Evolutionary conservation across 1,140 invertebrate species (phyloP).

Genomic region (Anagrus nilaparvatae): DNA sequence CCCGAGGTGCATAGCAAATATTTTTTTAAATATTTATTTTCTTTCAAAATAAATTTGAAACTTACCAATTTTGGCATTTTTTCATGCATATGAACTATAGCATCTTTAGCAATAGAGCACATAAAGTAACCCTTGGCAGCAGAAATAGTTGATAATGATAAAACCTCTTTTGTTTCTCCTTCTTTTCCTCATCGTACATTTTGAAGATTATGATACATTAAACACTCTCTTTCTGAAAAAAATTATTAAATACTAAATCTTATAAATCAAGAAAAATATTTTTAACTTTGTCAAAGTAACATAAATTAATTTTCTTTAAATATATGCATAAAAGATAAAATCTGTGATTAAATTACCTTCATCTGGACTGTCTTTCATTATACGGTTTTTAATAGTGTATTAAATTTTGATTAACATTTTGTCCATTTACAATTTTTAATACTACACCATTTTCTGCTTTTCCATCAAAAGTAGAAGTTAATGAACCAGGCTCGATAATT

Average conservation of each 20-base stretch:
- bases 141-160: background rate
- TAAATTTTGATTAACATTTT: constrained; percentile 27
- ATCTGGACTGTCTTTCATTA: constrained; percentile 17
- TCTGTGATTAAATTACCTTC: no score
- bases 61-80: constrained; percentile 23
- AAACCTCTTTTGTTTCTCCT: no score
- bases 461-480: constrained; percentile 23
- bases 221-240: no score
- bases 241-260: no score
- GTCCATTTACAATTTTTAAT: constrained; percentile 17
- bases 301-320: no score
- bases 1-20: no score
- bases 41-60: background rate
- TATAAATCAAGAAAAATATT: no score
- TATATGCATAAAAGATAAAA: no score
- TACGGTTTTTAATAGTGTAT: constrained; percentile 22
- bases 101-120: constrained; percentile 18
- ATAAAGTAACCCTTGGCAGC: constrained; percentile 19
- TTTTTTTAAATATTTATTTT: background rate
- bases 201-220: no score
- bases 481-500: constrained; percentile 16
- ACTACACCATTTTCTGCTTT: constrained; percentile 23
- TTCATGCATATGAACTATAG: constrained; percentile 19
- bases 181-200: no score
- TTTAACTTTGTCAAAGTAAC: no score